Base-by-base conservation (phyloP, 2,888 invertebrate genomes). In the Cheilosia vernalis region DNA sequence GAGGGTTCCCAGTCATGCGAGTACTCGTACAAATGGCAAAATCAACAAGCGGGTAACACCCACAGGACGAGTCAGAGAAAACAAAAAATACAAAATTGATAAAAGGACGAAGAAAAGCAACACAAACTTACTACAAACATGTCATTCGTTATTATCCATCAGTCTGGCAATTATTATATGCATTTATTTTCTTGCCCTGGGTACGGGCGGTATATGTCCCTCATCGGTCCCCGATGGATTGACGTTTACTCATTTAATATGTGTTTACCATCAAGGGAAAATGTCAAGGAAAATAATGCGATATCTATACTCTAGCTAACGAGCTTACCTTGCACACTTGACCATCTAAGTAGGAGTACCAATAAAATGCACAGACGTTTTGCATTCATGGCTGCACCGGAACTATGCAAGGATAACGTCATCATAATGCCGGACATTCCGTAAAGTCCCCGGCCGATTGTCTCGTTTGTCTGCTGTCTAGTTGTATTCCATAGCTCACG, bases 311-410 rank as follows among this genome's bases (percentile, higher is more conserved):
- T 63, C 53, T 53, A 55, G 30, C 51, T 76, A 80, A 85, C 76
- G 66, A 85, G 76, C 81, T 85, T 85, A 85, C 85, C 85, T 85
- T 85, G 74, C 53, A 81, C 85, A 81, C 67, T 85, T 72, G 85
- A 77, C 85, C 85, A 81, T 81, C 72, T 81, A 40, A 81, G 81
- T 21, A 85, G 76, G 61, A 85, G 58, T 66, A 85, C 72, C 81
- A 81, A 56, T 72, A 81, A 58, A 76, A 85, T 63, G 81, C 76
- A 76, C 42, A 85, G 72, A 72, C 64, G 44, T 66, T 85, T 76
- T 81, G 77, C 81, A 76, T 81, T 77, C 81, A 72, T 60, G 66
- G 72, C 81, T 40, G 44, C 60, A 56, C 51, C 17, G 15, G 13
- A 24, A 51, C 69, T 64, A 42, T 63, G 77, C 60, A 66, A 33